Percentiles rank a stretch among this genome's conserved stretches.
Evolutionary conservation across 2,888 invertebrate species (phyloP).

Genomic region (Alitta virens): DNA sequence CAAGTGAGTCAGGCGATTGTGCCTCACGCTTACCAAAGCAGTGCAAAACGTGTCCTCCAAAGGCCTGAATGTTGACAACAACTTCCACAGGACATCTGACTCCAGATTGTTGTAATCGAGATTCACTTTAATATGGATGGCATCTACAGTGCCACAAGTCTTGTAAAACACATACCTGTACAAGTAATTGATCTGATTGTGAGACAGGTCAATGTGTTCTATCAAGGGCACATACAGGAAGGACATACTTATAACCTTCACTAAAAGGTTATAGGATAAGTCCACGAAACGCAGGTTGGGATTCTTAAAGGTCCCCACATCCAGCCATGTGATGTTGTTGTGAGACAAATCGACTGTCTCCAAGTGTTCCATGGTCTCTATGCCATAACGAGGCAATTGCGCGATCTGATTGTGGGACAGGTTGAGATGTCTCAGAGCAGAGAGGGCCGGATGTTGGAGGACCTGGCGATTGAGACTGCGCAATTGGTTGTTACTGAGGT

Average conservation of each 20-base stretch:
- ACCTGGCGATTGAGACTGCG: conserved; percentile 10
- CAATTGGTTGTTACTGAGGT: conserved; percentile 24
- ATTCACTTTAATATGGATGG: conserved; percentile 11
- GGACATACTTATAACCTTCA: conserved; percentile 30
- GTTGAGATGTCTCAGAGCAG: conserved; percentile 14
- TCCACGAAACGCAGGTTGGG: conserved; percentile 20
- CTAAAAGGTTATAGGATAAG: conserved; percentile 26
- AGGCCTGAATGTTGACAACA: conserved; percentile 26
- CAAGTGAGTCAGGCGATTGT: conserved; percentile 21
- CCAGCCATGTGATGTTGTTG: conserved; percentile 29
- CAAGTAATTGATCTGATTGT: conserved; percentile 28
- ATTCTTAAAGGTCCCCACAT: conserved; percentile 31
- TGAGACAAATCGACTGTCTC: conserved; percentile 19
- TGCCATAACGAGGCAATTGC: conserved; percentile 23
- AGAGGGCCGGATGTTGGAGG: conserved; percentile 15
- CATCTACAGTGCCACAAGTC: conserved; percentile 22
- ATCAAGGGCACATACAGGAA: conserved; percentile 28
- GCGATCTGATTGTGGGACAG: conserved; percentile 23
- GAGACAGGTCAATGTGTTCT: conserved; percentile 18
- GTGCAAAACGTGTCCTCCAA: conserved; percentile 19
- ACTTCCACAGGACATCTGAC: conserved; percentile 22
- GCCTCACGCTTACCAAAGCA: conserved; percentile 12
- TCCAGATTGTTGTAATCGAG: conserved; percentile 23
- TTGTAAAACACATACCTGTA: conserved; percentile 30
- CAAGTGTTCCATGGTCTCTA: conserved; percentile 21